Evolutionary conservation across 2,113 vertebrate species (phyloP).

Genomic region (Gyps fulvus): DNA sequence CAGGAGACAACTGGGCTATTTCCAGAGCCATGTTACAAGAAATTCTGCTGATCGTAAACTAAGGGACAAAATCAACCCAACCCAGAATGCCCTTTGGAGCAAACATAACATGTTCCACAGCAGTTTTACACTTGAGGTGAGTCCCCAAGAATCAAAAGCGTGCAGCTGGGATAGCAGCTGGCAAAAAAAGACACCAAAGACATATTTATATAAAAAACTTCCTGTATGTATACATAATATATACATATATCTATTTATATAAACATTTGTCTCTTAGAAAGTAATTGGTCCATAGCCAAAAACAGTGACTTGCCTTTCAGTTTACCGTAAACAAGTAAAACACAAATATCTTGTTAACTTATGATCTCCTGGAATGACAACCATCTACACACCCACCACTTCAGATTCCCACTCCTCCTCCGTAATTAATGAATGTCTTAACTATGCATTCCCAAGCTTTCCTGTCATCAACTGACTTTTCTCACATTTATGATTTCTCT

Average conservation of each 20-base stretch:
- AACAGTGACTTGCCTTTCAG: background rate
- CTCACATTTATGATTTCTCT: background rate
- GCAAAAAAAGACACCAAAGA: background rate
- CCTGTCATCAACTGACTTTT: background rate
- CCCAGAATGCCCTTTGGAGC: background rate
- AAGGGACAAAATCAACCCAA: background rate
- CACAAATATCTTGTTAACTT: background rate
- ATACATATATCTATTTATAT: background rate
- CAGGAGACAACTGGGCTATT: background rate
- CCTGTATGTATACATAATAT: background rate
- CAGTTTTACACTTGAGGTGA: background rate
- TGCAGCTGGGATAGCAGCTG: background rate
- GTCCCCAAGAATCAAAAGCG: background rate
- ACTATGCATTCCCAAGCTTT: background rate
- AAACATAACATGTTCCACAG: background rate
- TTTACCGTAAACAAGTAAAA: background rate
- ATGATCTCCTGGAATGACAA: background rate
- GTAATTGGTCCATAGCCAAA: background rate
- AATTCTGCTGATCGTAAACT: background rate
- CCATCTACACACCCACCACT: background rate
- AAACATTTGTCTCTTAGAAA: background rate
- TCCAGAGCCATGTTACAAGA: background rate
- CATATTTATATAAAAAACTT: background rate
- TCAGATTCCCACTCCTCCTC: background rate
- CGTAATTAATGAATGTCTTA: background rate